Evolutionary conservation across 1,140 invertebrate species (phyloP), one percentile per base, ranked within the genome.

Genomic region (Cydia amplana): DNA sequence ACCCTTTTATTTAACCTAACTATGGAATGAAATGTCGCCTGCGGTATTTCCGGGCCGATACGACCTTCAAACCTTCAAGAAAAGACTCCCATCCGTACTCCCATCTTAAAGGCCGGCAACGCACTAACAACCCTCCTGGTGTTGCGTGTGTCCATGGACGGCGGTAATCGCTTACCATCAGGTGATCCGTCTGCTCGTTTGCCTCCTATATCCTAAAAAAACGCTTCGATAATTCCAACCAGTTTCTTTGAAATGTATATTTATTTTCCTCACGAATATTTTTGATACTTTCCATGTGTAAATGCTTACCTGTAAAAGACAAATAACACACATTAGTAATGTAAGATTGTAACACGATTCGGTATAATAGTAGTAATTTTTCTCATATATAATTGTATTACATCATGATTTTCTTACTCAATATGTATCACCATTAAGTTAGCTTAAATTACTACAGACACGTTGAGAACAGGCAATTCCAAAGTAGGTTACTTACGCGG

Each of bases 401-500:
- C 7, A 32, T 36, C 25, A 67, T 67, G 25, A 67, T 67, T 67
- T 32, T 67, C 64, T 67, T 67, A 70, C 65, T 70, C 65, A 70
- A 70, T 70, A 70, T 18, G 14, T 70, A 70, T 40, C 65, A 40
- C 65, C 65, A 70, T 14, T 9, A 40, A 70, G 65, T 70, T 60
- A 43, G 16, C 32, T 70, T 7, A 20, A 40, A 40, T 32, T 67
- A 43, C 4, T 43, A 70, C 28, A 67, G 65, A 67, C 36, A 36
- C 23, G 14, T n/a, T 4, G n/a, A 70, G 65, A 70, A 70, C 32
- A 40, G n/a, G n/a, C 16, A n/a, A 70, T 70, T 70, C 16, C 10
- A 70, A 70, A 40, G 20, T 23, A 70, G 65, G 65, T 70, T 70
- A 70, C 65, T 70, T 70, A 70, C 65, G 65, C 65, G 32, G 16